Base-by-base conservation (phyloP, 1,140 invertebrate genomes). In the Halictus rubicundus region DNA sequence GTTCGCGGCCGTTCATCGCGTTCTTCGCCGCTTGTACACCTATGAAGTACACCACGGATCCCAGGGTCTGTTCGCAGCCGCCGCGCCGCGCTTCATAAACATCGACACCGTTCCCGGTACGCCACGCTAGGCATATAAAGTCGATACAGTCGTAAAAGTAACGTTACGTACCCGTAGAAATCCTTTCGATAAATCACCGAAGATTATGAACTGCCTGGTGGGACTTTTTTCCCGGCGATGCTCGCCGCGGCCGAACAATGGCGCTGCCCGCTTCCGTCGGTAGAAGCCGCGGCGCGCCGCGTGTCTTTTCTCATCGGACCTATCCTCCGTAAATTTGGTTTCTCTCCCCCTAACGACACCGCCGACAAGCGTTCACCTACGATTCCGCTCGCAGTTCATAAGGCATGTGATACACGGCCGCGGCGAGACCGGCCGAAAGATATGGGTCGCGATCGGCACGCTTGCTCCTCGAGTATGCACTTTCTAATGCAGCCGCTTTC, bases 401-500 rank as follows among this genome's bases (percentile, higher is more conserved):
- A 68, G 65, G 19, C 57, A 14, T 27, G 61, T 57, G 42, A 59
- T 42, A 39, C 16, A 23, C 61, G 42, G 64, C 16, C 42, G 10
- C n/a, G 54, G 2, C 1, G n/a, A 32, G 37, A 57, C 49, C 37
- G 14, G 8, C 68, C n/a, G 76, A 37, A 16, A 81, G 68, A 78
- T 85, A 66, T 78, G 57, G 82, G 66, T 84, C 72, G 70, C 77
- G 49, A 82, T 84, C 68, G 61, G 39, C 83, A 82, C 57, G 74
- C 71, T 66, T 60, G 42, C 73, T 64, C 57, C 42, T 60, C 27
- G 25, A 54, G 57, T 64, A 63, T 78, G 57, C 68, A 59, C 84
- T 86, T 86, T 86, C 83, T 85, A 82, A 86, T 78, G 59, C 68
- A 66, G 54, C 61, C 39, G 70, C 80, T 86, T 86, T 84, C 84